These are phyloP conservation scores for Drosophila falleni DNA, from an alignment of 2,888 invertebrate species.

Conservation along the genomic window DNA sequence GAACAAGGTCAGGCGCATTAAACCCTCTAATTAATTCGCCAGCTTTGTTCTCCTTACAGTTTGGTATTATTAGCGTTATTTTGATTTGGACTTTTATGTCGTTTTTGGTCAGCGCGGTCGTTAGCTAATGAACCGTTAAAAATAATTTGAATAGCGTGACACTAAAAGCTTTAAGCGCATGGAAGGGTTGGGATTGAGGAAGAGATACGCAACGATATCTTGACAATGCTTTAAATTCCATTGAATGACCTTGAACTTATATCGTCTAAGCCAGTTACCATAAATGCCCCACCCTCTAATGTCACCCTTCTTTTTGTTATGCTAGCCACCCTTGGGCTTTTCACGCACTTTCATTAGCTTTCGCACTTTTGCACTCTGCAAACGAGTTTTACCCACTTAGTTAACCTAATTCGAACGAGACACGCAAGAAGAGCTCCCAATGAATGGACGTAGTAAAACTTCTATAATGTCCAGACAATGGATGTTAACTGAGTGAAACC, in stretches of 20 bases:
- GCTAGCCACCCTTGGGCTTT: conserved; percentile 31
- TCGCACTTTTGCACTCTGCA: conserved; percentile 52
- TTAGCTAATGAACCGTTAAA: conserved; percentile 40
- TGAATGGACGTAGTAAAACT: conserved; percentile 61
- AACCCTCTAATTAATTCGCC: conserved; percentile 45
- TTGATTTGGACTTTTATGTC: conserved; percentile 37
- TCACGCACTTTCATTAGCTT: conserved; percentile 64
- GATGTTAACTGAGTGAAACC: not conserved
- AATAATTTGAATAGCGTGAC: conserved; percentile 56
- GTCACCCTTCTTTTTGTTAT: not conserved
- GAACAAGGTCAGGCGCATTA: conserved; percentile 49
- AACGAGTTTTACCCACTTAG: conserved; percentile 66
- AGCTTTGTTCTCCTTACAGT: conserved; percentile 8
- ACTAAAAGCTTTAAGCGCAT: conserved; percentile 27
- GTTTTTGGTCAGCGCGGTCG: conserved; percentile 5
- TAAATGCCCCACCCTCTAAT: conserved; percentile 14
- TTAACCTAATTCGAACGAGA: conserved; percentile 70
- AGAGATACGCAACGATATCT: not conserved
- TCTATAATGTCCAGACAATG: conserved; percentile 38
- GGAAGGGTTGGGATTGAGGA: not conserved
- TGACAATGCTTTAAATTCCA: conserved; percentile 37
- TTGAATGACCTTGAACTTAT: conserved; percentile 72
- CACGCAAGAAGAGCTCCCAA: conserved; percentile 65
- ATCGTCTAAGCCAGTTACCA: conserved; percentile 31
- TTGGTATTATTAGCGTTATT: conserved; percentile 26